Evolutionary conservation across 2,888 invertebrate species (phyloP).

Genomic region (Eristalis tenax): DNA sequence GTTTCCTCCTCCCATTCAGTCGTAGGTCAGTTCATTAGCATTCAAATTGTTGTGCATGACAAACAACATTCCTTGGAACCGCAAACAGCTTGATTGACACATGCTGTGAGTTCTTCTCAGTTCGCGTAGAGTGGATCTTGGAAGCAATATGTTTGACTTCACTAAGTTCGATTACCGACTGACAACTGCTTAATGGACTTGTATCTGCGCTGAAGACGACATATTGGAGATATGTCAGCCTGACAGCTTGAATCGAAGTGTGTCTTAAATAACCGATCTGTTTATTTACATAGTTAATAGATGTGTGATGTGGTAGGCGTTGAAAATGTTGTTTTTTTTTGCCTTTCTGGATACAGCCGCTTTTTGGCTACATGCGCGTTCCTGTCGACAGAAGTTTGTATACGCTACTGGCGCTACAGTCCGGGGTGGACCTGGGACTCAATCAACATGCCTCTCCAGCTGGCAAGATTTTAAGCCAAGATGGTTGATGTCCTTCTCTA

Average conservation of each 20-base stretch:
- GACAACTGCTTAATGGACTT: constrained; percentile 24
- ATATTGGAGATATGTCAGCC: not conserved
- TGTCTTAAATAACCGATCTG: not conserved
- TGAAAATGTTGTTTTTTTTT: too few species aligned
- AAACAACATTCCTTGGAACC: not conserved
- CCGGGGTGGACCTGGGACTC: too few species aligned
- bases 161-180: constrained; percentile 13
- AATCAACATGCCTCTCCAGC: too few species aligned
- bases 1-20: not conserved
- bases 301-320: not conserved
- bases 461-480: too few species aligned
- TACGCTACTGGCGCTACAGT: too few species aligned
- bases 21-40: not conserved
- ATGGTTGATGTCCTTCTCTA: too few species aligned
- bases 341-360: too few species aligned
- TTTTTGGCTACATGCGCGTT: too few species aligned
- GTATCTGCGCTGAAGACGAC: not conserved
- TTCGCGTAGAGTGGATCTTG: constrained; percentile 5
- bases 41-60: not conserved
- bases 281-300: not conserved
- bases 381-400: too few species aligned
- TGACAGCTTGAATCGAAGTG: not conserved
- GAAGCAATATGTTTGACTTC: constrained; percentile 31
- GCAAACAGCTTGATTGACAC: constrained; percentile 46
- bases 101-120: constrained; percentile 6